Evolutionary conservation across 2,113 vertebrate genomes (phyloP), one percentile per base, ranked within the genome.

Genomic region (Perca schrenkii): DNA sequence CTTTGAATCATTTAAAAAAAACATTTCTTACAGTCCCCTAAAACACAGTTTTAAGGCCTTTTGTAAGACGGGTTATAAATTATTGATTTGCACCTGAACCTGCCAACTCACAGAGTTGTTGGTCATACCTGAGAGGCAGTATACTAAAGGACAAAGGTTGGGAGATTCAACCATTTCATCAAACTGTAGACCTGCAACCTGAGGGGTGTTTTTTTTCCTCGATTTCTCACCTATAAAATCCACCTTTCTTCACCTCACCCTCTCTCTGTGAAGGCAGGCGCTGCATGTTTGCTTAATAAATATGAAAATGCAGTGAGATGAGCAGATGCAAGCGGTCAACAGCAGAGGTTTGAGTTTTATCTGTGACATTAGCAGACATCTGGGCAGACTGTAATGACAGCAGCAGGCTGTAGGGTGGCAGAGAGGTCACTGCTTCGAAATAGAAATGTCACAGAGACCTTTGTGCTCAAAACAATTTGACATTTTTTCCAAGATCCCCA

Each of bases 361-460:
- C 31, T 21, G 43, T 79, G 77, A 78, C 78, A 82, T 69, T 36
- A 77, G 78, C 74, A 79, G 80, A 50, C 75, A 78, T 73, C 68
- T 49, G 66, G 77, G 52, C 57, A 61, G 76, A 56, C 56, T 31
- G 43, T 17, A 58, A 49, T 10, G 46, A 28, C 54, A 4, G 47
- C 60, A 53, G 61, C 57, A 50, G 69, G 40, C 80, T 22, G 68
- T 57, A 61, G 77, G 49, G 56, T 52, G 75, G 69, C 52, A 16
- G 11, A 62, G 73, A 66, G 77, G 60, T 31, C 74, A n/a, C 21
- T 43, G 73, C 54, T 79, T 50, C 4, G 2, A 82, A 31, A 88
- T 46, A 70, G 63, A 89, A 89, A 92, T 83, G 88, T 89, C 86
- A 90, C 67, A 17, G 40, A 57, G 77, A 86, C 89, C 74, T 90